Conservation (phyloP, 2,113 vertebrate genomes). For the Percina caprodes region DNA sequence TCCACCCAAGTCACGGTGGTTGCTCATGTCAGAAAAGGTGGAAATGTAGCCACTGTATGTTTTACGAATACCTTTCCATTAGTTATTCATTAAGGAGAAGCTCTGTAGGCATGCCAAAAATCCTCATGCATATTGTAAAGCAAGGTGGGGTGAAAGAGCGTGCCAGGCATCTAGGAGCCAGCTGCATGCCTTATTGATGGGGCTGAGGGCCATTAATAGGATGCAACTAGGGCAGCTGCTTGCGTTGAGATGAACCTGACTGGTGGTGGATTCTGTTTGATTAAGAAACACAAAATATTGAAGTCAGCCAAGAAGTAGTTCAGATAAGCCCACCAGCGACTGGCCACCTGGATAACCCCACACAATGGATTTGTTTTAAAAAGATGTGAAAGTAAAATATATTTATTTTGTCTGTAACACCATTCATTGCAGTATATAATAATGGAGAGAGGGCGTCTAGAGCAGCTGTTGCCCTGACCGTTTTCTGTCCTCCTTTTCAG, state of each 20-base stretch:
- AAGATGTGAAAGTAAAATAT: neutral
- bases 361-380: slow-evolving; percentile 4
- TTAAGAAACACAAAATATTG: slow-evolving; percentile 42
- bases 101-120: slow-evolving; percentile 77
- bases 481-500: slow-evolving; percentile 61
- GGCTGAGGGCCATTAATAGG: slow-evolving; percentile 79
- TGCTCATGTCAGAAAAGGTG: slow-evolving; percentile 50
- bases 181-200: slow-evolving; percentile 84
- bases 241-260: slow-evolving; percentile 61
- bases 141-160: slow-evolving; percentile 74
- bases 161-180: slow-evolving; percentile 73
- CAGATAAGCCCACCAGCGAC: slow-evolving; percentile 12
- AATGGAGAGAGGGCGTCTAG: neutral
- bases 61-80: slow-evolving; percentile 74
- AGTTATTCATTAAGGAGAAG: slow-evolving; percentile 75
- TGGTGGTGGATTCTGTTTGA: slow-evolving; percentile 50
- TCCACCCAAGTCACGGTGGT: slow-evolving; percentile 5
- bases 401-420: neutral
- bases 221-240: slow-evolving; percentile 82
- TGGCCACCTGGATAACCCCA: slow-evolving; percentile 14
- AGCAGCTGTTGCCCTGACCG: slow-evolving; percentile 32
- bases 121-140: slow-evolving; percentile 81
- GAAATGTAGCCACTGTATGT: slow-evolving; percentile 72
- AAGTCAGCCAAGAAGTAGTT: slow-evolving; percentile 19
- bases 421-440: slow-evolving; percentile 3